Evolutionary conservation across 2,888 invertebrate species (phyloP).

Genomic region (Drosophila mimica): DNA sequence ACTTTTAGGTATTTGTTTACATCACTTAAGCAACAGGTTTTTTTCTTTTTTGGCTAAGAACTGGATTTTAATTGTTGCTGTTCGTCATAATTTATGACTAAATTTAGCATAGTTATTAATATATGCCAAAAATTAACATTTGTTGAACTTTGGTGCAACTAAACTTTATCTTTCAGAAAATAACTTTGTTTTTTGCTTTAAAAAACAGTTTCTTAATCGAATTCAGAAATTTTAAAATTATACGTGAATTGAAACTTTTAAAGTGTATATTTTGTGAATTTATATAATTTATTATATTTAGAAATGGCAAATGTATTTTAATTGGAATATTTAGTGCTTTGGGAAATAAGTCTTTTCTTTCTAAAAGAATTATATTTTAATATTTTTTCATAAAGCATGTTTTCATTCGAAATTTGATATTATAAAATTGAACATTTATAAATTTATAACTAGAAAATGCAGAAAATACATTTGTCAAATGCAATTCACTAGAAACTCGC

Average conservation of each 20-base stretch:
- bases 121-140: background rate
- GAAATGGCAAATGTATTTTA: background rate
- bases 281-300: background rate
- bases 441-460: background rate
- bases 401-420: background rate
- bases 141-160: background rate
- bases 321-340: background rate
- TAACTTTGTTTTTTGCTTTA: background rate
- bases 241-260: background rate
- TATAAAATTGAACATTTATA: background rate
- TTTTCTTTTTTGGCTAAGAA: constrained; percentile 7
- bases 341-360: background rate
- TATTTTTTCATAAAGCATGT: background rate
- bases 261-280: background rate
- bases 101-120: background rate
- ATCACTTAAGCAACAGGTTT: constrained; percentile 64
- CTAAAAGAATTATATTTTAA: background rate
- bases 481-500: background rate
- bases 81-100: background rate
- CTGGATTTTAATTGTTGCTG: constrained; percentile 16
- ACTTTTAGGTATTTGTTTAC: constrained; percentile 58
- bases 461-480: background rate
- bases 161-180: background rate
- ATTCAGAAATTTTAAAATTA: background rate
- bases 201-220: background rate